Conservation (phyloP, 2,888 invertebrate species). For the Hyppa rectilinea region DNA sequence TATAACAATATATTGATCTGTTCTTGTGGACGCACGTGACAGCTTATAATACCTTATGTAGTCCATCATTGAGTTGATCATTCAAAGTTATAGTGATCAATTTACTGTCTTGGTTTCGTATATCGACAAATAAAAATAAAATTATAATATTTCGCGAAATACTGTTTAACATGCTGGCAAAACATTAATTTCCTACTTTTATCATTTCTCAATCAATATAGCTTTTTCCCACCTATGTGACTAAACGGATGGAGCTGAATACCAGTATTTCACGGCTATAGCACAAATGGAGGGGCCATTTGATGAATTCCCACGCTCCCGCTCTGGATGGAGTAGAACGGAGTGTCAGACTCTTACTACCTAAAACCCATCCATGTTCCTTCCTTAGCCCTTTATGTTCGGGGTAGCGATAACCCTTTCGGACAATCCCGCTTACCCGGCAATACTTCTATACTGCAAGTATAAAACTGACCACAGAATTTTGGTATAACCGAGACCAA, state of each 20-base stretch:
- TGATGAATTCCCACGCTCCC: no score
- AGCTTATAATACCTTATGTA: not conserved
- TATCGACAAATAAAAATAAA: not conserved
- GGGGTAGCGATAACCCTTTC: no score
- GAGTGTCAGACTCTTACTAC: no score
- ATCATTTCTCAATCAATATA: not conserved
- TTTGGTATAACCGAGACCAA: constrained; percentile 5
- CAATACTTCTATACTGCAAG: not conserved
- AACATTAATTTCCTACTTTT: not conserved
- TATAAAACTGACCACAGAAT: not conserved
- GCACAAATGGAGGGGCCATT: no score
- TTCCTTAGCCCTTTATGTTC: no score
- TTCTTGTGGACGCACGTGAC: not conserved
- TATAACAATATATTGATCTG: not conserved
- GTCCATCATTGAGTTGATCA: not conserved
- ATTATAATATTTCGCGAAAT: not conserved
- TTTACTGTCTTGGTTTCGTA: not conserved
- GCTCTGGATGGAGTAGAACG: no score
- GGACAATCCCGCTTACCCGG: no score
- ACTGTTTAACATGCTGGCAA: not conserved
- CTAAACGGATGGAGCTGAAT: not conserved
- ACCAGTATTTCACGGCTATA: not conserved
- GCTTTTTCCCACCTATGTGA: not conserved
- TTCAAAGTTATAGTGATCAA: not conserved
- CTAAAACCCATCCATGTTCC: no score